phyloP scores from a whole-genome alignment of 2,797 vertebrate species.

The Pangasius larnaudii region DNA sequence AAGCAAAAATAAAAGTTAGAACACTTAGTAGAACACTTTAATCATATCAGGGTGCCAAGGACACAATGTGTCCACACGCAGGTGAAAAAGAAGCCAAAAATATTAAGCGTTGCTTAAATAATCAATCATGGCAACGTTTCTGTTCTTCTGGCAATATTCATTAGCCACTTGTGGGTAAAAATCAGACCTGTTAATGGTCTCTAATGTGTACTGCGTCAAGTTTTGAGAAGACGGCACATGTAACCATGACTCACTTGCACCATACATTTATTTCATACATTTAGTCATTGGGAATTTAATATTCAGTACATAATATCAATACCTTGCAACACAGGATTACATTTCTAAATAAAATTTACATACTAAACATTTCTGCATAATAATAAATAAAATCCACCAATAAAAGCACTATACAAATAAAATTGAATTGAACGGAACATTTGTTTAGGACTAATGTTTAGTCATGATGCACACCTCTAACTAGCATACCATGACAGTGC shows the following conservation, averaged over 20 bases:
- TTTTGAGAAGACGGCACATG: not conserved
- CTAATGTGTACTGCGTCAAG: not conserved
- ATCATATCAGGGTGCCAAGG: not conserved
- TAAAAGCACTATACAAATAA: not conserved
- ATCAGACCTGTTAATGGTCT: not conserved
- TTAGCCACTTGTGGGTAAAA: not conserved
- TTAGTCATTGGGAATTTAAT: not conserved
- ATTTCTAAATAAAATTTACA: not conserved
- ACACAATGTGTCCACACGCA: not conserved
- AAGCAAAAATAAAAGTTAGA: not conserved
- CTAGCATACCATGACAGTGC: not conserved
- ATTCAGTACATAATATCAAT: not conserved
- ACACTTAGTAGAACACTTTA: not conserved
- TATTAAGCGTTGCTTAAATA: not conserved
- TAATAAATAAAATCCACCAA: not conserved
- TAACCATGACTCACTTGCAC: not conserved
- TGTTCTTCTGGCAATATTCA: not conserved
- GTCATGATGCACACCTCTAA: not conserved
- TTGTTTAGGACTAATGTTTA: not conserved
- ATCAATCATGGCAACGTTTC: not conserved
- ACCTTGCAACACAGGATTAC: not conserved
- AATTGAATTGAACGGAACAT: not conserved
- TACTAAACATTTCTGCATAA: not conserved
- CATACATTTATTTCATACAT: not conserved
- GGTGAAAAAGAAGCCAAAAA: not conserved